These are phyloP conservation scores for Dascyllus trimaculatus DNA, from an alignment of 2,113 vertebrate genomes.

Conservation along the genomic window DNA sequence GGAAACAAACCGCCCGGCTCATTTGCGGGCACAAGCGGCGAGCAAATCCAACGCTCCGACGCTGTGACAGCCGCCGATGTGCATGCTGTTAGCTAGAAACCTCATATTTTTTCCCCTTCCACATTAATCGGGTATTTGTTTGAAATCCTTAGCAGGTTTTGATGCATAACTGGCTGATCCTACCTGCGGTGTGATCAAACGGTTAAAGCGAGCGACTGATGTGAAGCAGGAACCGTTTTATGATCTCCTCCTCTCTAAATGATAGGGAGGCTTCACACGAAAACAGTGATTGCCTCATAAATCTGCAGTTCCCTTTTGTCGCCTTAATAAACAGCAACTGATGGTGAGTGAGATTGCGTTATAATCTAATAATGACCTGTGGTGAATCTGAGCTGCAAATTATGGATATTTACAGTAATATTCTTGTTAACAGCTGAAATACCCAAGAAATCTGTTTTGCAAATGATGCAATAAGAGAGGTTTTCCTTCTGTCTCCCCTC, in stretches of 20 bases:
- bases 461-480: neutral
- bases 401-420: neutral
- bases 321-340: conserved; percentile 18
- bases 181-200: too few species aligned
- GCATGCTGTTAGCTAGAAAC: conserved; percentile 7
- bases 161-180: neutral
- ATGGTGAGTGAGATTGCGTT: conserved; percentile 69
- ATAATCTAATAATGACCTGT: neutral
- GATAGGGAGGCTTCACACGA: conserved; percentile 49
- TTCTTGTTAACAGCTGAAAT: neutral
- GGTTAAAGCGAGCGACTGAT: conserved; percentile 2
- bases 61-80: conserved; percentile 35
- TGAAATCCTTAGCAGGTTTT: neutral
- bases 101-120: conserved; percentile 7
- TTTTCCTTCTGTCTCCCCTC: neutral
- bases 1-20: fast-evolving
- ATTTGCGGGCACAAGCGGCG: neutral
- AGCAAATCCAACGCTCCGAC: conserved; percentile 15
- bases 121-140: neutral
- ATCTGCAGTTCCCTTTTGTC: conserved; percentile 3
- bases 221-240: conserved; percentile 16
- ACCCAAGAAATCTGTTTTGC: neutral
- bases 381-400: neutral
- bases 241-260: conserved; percentile 42
- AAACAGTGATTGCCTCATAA: conserved; percentile 34